Conservation (phyloP, 2,888 invertebrate species). For the Acanthosoma haemorrhoidale region DNA sequence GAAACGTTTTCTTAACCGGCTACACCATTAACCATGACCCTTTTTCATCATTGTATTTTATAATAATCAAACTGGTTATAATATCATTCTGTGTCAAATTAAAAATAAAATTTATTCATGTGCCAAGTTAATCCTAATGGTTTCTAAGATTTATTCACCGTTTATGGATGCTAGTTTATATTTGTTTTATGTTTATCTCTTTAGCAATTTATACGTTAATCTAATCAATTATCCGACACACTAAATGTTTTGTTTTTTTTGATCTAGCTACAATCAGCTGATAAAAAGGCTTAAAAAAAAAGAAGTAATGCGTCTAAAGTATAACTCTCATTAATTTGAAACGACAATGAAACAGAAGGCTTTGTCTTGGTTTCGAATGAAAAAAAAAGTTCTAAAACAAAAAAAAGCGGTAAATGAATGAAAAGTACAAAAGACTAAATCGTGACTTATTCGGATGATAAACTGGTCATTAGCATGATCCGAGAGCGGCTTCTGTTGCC, state of each 20-base stretch:
- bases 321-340: slow-evolving; percentile 12
- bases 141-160: too few relatives aligned
- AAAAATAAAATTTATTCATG: too few relatives aligned
- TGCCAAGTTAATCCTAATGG: too few relatives aligned
- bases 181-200: not conserved
- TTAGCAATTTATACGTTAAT: not conserved
- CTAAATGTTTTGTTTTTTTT: not conserved
- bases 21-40: too few relatives aligned
- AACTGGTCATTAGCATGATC: not conserved
- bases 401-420: slow-evolving; percentile 6
- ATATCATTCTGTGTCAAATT: too few relatives aligned
- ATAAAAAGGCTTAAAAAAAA: not conserved
- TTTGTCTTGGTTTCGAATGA: slow-evolving; percentile 7
- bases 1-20: too few relatives aligned
- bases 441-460: slow-evolving; percentile 10
- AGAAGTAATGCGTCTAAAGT: not conserved
- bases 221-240: not conserved
- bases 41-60: too few relatives aligned
- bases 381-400: not conserved
- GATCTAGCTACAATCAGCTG: not conserved
- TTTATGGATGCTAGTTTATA: too few relatives aligned
- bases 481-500: not conserved
- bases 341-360: slow-evolving; percentile 13
- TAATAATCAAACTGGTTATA: too few relatives aligned
- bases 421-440: slow-evolving; percentile 5